phyloP scores from a whole-genome alignment of 2,113 vertebrate species.

The Machaerirhynchus nigripectus region DNA sequence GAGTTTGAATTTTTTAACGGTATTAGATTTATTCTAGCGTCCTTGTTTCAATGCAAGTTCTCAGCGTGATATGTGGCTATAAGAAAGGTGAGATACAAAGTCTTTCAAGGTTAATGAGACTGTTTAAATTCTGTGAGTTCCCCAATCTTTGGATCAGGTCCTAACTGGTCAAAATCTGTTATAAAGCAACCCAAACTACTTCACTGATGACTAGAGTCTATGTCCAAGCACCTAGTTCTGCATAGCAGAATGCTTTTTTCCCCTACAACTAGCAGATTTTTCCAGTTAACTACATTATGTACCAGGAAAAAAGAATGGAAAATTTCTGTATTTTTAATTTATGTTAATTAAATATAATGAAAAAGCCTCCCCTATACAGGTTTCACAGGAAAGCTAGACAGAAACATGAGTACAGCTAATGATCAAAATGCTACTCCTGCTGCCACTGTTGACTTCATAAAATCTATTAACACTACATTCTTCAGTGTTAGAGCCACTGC shows the following conservation, averaged over 20 bases:
- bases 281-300: background rate
- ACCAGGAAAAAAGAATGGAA: background rate
- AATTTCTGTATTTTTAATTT: background rate
- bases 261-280: background rate
- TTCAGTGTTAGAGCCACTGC: background rate
- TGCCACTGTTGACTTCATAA: background rate
- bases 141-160: background rate
- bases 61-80: background rate
- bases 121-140: background rate
- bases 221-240: background rate
- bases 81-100: background rate
- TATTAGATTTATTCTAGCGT: background rate
- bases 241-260: background rate
- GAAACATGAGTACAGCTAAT: background rate
- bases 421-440: background rate
- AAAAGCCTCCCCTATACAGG: background rate
- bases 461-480: constrained; percentile 5
- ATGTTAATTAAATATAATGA: background rate
- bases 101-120: background rate
- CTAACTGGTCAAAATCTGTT: background rate
- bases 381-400: background rate
- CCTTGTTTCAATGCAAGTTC: background rate
- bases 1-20: background rate
- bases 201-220: background rate
- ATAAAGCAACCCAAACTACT: background rate